These are phyloP conservation scores for Pogoniulus pusillus DNA, from an alignment of 2,797 vertebrate species.

Conservation along the genomic window DNA sequence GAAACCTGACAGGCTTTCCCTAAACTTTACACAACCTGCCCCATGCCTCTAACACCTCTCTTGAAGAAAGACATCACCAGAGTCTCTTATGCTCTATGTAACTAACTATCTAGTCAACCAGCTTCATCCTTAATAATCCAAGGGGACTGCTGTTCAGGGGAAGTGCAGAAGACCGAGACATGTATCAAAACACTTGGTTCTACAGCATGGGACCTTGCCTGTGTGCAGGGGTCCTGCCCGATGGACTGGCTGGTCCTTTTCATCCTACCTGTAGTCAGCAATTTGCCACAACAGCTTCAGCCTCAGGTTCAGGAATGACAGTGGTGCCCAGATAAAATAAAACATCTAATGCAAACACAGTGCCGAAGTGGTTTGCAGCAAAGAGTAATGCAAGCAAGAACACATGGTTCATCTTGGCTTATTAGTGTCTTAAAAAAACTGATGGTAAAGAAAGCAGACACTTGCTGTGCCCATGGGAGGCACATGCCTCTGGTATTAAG, in stretches of 20 bases:
- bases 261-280: neutral
- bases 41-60: neutral
- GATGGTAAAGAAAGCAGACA: neutral
- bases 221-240: neutral
- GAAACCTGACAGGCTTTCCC: neutral
- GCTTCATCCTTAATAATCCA: neutral
- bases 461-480: neutral
- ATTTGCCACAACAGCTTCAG: neutral
- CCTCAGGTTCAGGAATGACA: neutral
- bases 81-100: neutral
- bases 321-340: neutral
- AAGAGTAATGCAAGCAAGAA: neutral
- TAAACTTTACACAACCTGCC: fast-evolving
- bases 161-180: neutral
- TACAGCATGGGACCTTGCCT: neutral
- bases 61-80: neutral
- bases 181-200: neutral
- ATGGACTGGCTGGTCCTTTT: neutral
- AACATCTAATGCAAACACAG: neutral
- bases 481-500: neutral
- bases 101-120: neutral
- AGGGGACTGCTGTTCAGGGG: neutral
- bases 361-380: neutral
- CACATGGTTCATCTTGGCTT: neutral
- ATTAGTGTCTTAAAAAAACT: neutral